Base-by-base conservation (phyloP, 2,113 vertebrate genomes). In the Megaceryle maxima region DNA sequence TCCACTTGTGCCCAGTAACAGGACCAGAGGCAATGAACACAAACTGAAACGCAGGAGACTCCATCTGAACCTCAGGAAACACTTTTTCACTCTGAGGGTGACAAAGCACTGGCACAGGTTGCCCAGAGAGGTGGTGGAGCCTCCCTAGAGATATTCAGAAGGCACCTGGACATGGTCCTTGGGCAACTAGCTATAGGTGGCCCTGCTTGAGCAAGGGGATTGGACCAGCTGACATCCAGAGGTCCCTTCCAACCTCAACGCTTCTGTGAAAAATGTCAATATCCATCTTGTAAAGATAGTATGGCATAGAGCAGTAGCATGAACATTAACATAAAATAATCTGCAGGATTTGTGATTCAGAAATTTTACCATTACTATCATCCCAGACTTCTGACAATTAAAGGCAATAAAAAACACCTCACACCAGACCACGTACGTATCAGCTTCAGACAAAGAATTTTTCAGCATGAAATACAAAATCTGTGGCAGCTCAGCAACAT, bases 181-280 rank as follows among this genome's bases (percentile, higher is more conserved):
- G 39, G 4, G 22, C 14, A 55, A 8, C 5, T 4, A 20, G 48
- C 10, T 63, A 4, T 20, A 35, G 31, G 8, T 33, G 13, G 20
- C 43, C 66, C 50, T 69, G 60, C 22, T n/a, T 31, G 20, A 51
- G 33, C 11, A 60, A 1, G 4, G 5, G 2, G 1, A 1, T 10
- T 53, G 19, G 62, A 70, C 37, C 37, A 37, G 14, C 13, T 31
- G 7, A 48, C 5, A 25, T 77, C n/a, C n/a, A 13, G 21, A 50
- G 11, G 35, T 24, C 37, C 37, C 74, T 53, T 24, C 18, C 28
- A 73, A 55, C 4, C 5, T 17, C 29, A 83, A 7, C 6, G 11
- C 1, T 31, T 56, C 29, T 15, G 10, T 24, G 33, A 44, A 87
- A 87, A 81, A 70, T 48, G 8, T 9, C 33, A 63, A 83, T 80